Evolutionary conservation across 2,113 vertebrate genomes (phyloP), one percentile per base, ranked within the genome.

Genomic region (Laticauda laticaudata): DNA sequence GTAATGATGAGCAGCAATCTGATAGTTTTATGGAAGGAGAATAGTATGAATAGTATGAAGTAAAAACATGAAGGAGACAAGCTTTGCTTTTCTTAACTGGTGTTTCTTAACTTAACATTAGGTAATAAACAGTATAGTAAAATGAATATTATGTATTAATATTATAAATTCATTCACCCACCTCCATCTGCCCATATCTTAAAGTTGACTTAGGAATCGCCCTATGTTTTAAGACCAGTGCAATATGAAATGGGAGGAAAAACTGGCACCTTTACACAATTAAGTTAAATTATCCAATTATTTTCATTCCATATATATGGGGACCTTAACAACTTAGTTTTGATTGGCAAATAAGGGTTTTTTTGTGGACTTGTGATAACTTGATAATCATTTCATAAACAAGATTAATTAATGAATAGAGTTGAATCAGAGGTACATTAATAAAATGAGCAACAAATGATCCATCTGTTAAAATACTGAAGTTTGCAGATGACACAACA

Each of bases 341-440:
- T 86, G 18, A 87, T 69, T 90, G 85, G 75, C 34, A 94, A 93
- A 89, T 69, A 6, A 61, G 91, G 93, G 94, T 95, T 90, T 18
- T 90, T 20, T 11, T 93, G 23, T 55, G 56, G 48, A 15, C 5
- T 45, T 97, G 94, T 96, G 94, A 55, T 91, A 94, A 93, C 91
- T 95, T 96, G 96, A 95, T 92, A 59, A 87, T 91, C 86, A 95
- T 93, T 95, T 95, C 93, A 94, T 95, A 95, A 95, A 95, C 95
- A 93, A 94, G 91, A 91, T 93, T 20, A 95, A 93, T 94, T 96
- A 95, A 94, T 95, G 91, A 94, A 87, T 92, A 94, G 96, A 96
- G 95, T 96, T 95, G 94, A 93, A 93, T 94, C 91, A 45, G 90
- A 96, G 94, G 86, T 93, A 92, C 93, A 92, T 95, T 94, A 91